These are phyloP conservation scores for Ceratosolen solmsi DNA, from an alignment of 1,140 invertebrate genomes.

Conservation along the genomic window DNA sequence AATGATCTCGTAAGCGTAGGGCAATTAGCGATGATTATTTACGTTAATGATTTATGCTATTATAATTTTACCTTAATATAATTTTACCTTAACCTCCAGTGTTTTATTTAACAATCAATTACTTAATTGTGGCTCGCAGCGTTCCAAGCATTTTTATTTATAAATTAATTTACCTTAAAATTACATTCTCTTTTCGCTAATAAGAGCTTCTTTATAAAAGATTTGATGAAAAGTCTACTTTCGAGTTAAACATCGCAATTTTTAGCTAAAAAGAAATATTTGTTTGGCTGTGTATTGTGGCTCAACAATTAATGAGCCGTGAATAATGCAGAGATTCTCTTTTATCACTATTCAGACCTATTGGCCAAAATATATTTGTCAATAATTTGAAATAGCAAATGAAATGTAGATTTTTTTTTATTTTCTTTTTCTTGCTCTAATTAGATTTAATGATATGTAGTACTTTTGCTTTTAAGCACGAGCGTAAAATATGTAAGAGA, in stretches of 20 bases:
- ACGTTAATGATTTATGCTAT: neutral
- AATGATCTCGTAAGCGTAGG: neutral
- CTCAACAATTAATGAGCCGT: neutral
- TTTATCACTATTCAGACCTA: neutral
- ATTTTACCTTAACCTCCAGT: too few relatives aligned
- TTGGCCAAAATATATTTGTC: neutral
- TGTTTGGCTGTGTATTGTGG: neutral
- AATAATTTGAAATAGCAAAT: neutral
- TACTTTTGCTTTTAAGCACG: too few relatives aligned
- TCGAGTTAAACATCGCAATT: neutral
- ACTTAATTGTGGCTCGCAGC: neutral
- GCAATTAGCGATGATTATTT: constrained; percentile 19
- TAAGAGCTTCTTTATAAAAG: too few relatives aligned
- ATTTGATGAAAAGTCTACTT: too few relatives aligned
- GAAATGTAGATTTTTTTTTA: neutral
- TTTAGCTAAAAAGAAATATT: neutral
- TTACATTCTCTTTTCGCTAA: neutral
- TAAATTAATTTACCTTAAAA: too few relatives aligned
- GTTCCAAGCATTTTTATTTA: too few relatives aligned
- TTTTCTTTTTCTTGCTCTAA: too few relatives aligned
- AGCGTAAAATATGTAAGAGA: too few relatives aligned
- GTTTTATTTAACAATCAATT: too few relatives aligned
- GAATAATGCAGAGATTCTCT: neutral
- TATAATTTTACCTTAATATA: too few relatives aligned
- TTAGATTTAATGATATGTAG: too few relatives aligned